Evolutionary conservation across 2,113 vertebrate species (phyloP).

Genomic region (Paratilapia polleni): DNA sequence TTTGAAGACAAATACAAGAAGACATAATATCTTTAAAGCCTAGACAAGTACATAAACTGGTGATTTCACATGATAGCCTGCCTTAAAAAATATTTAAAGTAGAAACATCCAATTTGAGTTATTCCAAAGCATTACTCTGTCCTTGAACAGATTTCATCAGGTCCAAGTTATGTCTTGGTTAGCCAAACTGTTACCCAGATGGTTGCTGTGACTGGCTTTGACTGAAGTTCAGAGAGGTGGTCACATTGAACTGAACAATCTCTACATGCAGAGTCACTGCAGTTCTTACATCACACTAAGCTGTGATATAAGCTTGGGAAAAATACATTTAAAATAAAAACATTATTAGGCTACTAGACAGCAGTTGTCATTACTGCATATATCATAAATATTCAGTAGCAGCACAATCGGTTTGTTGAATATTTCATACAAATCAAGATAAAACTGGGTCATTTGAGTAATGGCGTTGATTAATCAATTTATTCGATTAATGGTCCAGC

Average conservation of each 20-base stretch:
- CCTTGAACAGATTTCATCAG: conserved; percentile 29
- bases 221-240: conserved; percentile 9
- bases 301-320: neutral
- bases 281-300: neutral
- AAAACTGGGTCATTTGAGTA: conserved; percentile 1
- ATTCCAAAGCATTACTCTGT: neutral
- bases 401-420: neutral
- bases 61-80: neutral
- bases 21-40: neutral
- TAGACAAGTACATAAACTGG: neutral
- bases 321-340: neutral
- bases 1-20: conserved; percentile 6
- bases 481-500: neutral
- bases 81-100: neutral
- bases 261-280: neutral
- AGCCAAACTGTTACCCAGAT: conserved; percentile 21
- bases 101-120: conserved; percentile 6
- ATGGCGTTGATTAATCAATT: neutral
- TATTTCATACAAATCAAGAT: neutral
- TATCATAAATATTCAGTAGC: neutral
- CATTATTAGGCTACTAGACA: neutral
- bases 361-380: neutral
- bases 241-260: neutral
- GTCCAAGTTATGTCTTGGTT: conserved; percentile 8
- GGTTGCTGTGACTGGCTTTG: neutral